Base-by-base conservation (phyloP, 2,888 invertebrate genomes). In the Agonopterix alstromeriana region DNA sequence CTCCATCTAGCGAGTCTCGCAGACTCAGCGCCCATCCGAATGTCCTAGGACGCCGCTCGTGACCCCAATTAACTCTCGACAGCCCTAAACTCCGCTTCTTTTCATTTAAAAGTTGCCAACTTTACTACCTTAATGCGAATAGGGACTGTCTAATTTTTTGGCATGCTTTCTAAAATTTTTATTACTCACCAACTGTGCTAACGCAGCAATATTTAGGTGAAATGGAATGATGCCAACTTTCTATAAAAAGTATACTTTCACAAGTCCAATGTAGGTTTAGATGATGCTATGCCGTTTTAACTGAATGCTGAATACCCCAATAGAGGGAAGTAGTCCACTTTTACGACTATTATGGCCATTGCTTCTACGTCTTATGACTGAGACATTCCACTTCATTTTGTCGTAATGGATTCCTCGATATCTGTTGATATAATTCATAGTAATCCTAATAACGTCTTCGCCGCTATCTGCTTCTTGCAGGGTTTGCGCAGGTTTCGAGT, bases 211-310 rank as follows among this genome's bases (percentile, higher is more conserved):
- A 70, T 74, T 76, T 72, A 71, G 67, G 68, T 67, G 60, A 62
- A 64, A 68, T 79, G 78, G 77, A 80, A 63, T 63, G 57, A 62
- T 73, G 80, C 82, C 77, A 80, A 80, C 55, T 68, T 66, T 70
- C 64, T 69, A 69, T 73, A 70, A 68, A 64, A 67, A 66, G 57
- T 63, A 58, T 53, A 54, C 50, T 59, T 52, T 57, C 54, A 54
- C 53, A 43, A 47, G 40, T 52, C 11, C 9, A 12, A 60, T 51
- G 48, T 59, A 60, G 52, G 48, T 59, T 55, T 63, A 54, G 58
- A 63, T 57, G 59, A 55, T 51, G 60, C 54, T 57, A 50, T 56
- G 56, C 53, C 52, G 55, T 51, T 61, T 53, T 57, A 65, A 63
- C 55, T 61, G 56, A 64, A 66, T 56, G 54, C 55, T 57, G 56